A percentile compares a stretch with the other conserved stretches of the same genome.
phyloP scores from a whole-genome alignment of 2,888 invertebrate species.

The Harpagoxenus sublaevis region DNA sequence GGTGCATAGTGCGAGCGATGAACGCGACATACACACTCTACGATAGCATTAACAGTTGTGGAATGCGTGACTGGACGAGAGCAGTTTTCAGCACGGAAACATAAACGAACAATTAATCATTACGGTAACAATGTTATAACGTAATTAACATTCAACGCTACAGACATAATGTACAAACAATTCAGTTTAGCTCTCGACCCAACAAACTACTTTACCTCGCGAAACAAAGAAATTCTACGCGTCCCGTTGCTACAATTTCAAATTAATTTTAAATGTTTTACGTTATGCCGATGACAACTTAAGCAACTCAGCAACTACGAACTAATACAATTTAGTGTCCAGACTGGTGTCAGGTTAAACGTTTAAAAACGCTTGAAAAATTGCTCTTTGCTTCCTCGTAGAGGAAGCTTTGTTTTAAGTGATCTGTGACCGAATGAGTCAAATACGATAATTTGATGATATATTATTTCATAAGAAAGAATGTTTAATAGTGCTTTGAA shows the following conservation, averaged over 20 bases:
- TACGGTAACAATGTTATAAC: slow-evolving; percentile 42
- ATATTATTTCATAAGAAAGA: background rate
- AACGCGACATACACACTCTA: slow-evolving; percentile 46
- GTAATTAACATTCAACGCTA: slow-evolving; percentile 32
- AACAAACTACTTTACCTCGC: slow-evolving; percentile 5
- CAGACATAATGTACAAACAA: slow-evolving; percentile 42
- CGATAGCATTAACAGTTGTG: slow-evolving; percentile 49
- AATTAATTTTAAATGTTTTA: slow-evolving; percentile 21
- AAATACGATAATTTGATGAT: background rate
- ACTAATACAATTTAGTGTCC: slow-evolving; percentile 9
- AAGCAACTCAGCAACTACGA: background rate
- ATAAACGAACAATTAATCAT: slow-evolving; percentile 51
- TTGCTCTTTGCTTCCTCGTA: background rate
- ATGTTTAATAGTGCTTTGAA: background rate
- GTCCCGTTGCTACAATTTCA: slow-evolving; percentile 17
- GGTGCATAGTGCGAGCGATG: slow-evolving; percentile 45
- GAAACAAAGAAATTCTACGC: slow-evolving; percentile 30
- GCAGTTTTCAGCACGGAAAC: slow-evolving; percentile 49
- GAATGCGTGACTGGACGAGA: slow-evolving; percentile 50
- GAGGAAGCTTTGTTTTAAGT: background rate
- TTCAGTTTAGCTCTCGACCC: slow-evolving; percentile 31
- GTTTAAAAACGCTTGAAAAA: background rate
- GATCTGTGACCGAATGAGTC: background rate
- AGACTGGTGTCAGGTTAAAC: background rate
- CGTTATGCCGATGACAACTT: background rate